phyloP scores from a whole-genome alignment of 2,797 vertebrate species.

The Muscicapa comitata region DNA sequence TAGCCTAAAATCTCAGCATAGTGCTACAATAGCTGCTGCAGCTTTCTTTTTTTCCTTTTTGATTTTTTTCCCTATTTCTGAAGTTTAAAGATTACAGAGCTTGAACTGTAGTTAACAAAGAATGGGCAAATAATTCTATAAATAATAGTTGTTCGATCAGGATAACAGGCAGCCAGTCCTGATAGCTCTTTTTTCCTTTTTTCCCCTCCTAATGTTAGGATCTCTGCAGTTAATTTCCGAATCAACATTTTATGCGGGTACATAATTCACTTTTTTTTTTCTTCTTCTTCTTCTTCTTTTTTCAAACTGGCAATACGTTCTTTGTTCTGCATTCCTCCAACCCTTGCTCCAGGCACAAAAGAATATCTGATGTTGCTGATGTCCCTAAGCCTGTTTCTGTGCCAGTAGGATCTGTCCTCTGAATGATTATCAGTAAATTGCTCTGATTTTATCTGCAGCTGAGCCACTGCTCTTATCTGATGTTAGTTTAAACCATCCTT shows the following conservation, averaged over 20 bases:
- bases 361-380: not conserved
- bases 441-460: conserved; percentile 16
- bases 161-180: not conserved
- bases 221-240: not conserved
- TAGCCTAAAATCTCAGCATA: rapidly evolving
- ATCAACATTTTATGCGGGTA: not conserved
- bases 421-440: not conserved
- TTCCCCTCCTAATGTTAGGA: rapidly evolving
- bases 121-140: not conserved
- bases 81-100: not conserved
- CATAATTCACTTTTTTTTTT: no score
- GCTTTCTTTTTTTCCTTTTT: not conserved
- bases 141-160: not conserved
- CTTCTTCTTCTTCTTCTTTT: not conserved
- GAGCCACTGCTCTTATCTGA: not conserved
- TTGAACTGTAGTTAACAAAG: not conserved
- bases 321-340: not conserved
- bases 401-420: not conserved
- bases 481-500: not conserved
- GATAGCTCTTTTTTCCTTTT: not conserved
- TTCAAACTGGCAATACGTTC: not conserved
- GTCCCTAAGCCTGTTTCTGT: not conserved
- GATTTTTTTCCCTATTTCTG: rapidly evolving
- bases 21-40: not conserved
- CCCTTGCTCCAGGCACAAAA: not conserved